Evolutionary conservation across 2,888 invertebrate genomes (phyloP), one percentile per base, ranked within the genome.

Genomic region (Urechis unicinctus): DNA sequence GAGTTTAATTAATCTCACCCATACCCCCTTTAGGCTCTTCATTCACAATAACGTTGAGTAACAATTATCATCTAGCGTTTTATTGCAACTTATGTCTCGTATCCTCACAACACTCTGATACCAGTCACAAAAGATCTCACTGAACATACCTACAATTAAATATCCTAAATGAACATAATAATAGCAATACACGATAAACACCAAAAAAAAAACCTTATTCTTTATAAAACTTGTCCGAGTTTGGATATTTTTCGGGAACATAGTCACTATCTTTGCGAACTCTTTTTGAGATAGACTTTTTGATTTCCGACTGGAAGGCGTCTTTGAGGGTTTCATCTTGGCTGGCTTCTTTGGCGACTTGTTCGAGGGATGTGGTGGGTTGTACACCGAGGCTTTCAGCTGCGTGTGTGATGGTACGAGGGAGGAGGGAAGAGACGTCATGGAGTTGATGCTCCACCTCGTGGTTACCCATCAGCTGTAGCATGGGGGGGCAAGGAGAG

Each of bases 261-360:
- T 69, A 79, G 57, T 79, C 78, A 17, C 66, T 59, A 67, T 84
- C 83, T 46, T 78, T 74, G 41, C 79, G 71, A 22, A 84, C 70
- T 54, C 79, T 77, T 9, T 80, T 72, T 50, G 79, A 78, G 13
- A 84, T 79, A 21, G 78, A 76, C 13, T 77, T 70, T 29, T 80
- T 74, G 26, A 84, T 72, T 61, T 83, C 78, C 58, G 79, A 80
- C 57, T 82, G 78, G 66, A 82, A 83, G 1, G 83, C 82, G 9
- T 76, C 66, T 60, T 83, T 82, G 24, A 84, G 77, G 43, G 79
- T 77, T 2, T 78, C 57, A 60, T 82, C 81, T 28, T 77, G 75
- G 1, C 81, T 78, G 0, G 82, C 82, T 24, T 81, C 81, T 57
- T 79, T 77, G 0, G 79, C 76, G 30, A 83, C 77, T 42, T 78